phyloP scores from a whole-genome alignment of 2,888 invertebrate genomes.

The Andricus curvator region DNA sequence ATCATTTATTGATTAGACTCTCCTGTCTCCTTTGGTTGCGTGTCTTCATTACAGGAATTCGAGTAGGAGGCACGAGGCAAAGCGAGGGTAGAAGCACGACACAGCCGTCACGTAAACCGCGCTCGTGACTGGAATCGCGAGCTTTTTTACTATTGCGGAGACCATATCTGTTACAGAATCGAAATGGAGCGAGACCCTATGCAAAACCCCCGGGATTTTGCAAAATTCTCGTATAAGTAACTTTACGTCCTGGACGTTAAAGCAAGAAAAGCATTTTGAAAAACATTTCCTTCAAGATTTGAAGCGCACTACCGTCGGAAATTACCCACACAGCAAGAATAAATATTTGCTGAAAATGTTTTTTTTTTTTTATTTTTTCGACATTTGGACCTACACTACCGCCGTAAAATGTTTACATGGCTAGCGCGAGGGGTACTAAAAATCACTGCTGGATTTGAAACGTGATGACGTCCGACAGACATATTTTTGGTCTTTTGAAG shows the following conservation, averaged over 20 bases:
- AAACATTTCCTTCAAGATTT: neutral
- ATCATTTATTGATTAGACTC: conserved; percentile 32
- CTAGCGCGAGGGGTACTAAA: too few relatives aligned
- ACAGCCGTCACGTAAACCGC: conserved; percentile 34
- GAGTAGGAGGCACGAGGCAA: neutral
- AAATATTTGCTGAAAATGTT: too few relatives aligned
- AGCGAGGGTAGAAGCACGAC: neutral
- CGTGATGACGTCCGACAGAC: too few relatives aligned
- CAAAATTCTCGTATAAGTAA: conserved; percentile 1
- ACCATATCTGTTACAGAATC: conserved; percentile 30
- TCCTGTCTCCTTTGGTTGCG: conserved; percentile 16
- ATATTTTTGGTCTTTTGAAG: too few relatives aligned
- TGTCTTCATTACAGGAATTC: conserved; percentile 32
- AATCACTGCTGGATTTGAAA: too few relatives aligned
- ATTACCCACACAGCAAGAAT: too few relatives aligned
- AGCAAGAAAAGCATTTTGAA: neutral
- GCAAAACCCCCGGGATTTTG: conserved; percentile 18
- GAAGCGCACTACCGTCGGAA: too few relatives aligned
- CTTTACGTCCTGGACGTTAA: conserved; percentile 7
- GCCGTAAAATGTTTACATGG: too few relatives aligned
- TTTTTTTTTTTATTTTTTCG: too few relatives aligned
- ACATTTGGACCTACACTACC: too few relatives aligned
- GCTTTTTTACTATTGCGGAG: neutral
- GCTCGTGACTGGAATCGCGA: conserved; percentile 31
- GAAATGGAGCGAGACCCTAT: conserved; percentile 26